These are phyloP conservation scores for Myioborus miniatus DNA, from an alignment of 2,797 vertebrate species.

Conservation along the genomic window DNA sequence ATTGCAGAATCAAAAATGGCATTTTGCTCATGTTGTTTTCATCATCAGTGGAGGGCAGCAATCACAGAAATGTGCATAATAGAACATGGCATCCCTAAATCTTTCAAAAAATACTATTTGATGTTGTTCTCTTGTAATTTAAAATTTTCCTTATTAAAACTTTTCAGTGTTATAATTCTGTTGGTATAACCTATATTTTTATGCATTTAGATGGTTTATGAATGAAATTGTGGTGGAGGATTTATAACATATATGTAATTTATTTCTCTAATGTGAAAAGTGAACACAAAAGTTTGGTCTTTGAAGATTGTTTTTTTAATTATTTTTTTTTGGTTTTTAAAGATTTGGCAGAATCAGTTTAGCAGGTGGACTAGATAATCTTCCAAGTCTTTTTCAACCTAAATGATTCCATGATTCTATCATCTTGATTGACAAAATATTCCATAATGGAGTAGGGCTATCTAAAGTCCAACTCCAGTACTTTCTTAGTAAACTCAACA, in stretches of 20 bases:
- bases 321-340: accelerated
- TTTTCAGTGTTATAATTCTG: neutral
- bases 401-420: neutral
- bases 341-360: neutral
- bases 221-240: neutral
- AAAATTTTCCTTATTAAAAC: neutral
- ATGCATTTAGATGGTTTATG: neutral
- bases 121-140: neutral
- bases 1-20: neutral
- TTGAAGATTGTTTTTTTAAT: neutral
- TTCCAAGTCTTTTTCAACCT: neutral
- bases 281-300: neutral
- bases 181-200: neutral
- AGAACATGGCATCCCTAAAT: neutral
- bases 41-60: neutral
- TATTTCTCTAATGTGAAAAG: neutral
- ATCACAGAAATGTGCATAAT: neutral
- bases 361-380: neutral
- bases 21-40: neutral
- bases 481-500: neutral
- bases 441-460: neutral
- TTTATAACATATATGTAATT: neutral
- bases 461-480: neutral
- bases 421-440: neutral
- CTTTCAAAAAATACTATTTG: neutral